Conservation (phyloP, 2,797 vertebrate genomes). For the Lepus oiostolus region DNA sequence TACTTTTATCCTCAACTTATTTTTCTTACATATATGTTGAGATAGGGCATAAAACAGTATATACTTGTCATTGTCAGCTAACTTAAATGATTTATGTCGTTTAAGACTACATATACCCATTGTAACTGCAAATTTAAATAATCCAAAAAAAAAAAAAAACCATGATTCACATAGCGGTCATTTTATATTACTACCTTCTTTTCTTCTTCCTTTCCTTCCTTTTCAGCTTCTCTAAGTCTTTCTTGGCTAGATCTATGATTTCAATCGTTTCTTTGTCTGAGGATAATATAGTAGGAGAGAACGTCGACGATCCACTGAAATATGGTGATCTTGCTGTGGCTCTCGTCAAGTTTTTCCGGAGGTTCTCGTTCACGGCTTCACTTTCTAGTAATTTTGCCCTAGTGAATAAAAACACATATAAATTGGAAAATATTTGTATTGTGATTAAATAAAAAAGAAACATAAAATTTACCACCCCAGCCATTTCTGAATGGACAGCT, state of each 20-base stretch:
- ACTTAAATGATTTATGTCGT: slow-evolving; percentile 49
- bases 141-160: neutral
- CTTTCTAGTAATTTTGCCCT: slow-evolving; percentile 98
- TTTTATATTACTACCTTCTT: slow-evolving; percentile 91
- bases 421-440: neutral
- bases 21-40: slow-evolving; percentile 29
- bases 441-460: neutral
- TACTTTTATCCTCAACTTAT: slow-evolving; percentile 28
- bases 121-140: slow-evolving; percentile 63
- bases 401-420: slow-evolving; percentile 61
- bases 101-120: slow-evolving; percentile 35
- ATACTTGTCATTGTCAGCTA: neutral
- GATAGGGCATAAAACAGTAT: slow-evolving; percentile 12
- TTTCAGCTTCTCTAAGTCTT: slow-evolving; percentile 96
- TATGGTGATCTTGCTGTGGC: slow-evolving; percentile 93
- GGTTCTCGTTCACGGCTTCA: slow-evolving; percentile 96
- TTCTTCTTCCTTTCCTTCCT: slow-evolving; percentile 98
- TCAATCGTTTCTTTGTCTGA: slow-evolving; percentile 96
- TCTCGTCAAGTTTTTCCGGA: slow-evolving; percentile 94
- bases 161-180: slow-evolving; percentile 11
- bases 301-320: slow-evolving; percentile 90
- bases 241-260: slow-evolving; percentile 97
- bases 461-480: neutral
- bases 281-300: slow-evolving; percentile 90
- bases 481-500: neutral